Percentiles rank a stretch among this genome's conserved stretches.
phyloP scores from a whole-genome alignment of 2,888 invertebrate genomes.

The Mythimna lalbum region DNA sequence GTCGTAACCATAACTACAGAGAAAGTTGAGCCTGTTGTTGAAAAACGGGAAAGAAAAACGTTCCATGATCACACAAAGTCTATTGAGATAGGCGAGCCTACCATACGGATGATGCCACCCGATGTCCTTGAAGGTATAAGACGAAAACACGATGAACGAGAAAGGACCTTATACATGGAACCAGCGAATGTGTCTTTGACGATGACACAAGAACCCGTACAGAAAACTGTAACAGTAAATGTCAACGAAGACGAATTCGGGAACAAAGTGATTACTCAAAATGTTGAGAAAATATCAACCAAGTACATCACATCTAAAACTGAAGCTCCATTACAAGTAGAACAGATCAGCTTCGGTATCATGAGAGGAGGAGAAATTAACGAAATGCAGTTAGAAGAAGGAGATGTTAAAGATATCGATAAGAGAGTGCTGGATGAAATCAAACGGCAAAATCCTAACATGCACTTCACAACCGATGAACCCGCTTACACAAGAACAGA shows the following conservation, averaged over 20 bases:
- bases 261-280: slow-evolving; percentile 88
- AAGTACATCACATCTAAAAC: slow-evolving; percentile 83
- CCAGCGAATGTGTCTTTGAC: slow-evolving; percentile 85
- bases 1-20: slow-evolving; percentile 87
- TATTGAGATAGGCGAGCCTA: slow-evolving; percentile 87
- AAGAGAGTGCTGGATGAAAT: slow-evolving; percentile 85
- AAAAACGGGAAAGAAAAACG: slow-evolving; percentile 80
- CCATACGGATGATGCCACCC: slow-evolving; percentile 82
- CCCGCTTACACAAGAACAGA: slow-evolving; percentile 87
- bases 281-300: slow-evolving; percentile 85
- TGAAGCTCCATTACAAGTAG: slow-evolving; percentile 87
- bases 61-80: slow-evolving; percentile 82
- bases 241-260: slow-evolving; percentile 88
- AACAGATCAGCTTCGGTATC: slow-evolving; percentile 87
- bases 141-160: slow-evolving; percentile 79
- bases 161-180: slow-evolving; percentile 86
- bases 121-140: slow-evolving; percentile 87
- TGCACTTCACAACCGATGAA: slow-evolving; percentile 86
- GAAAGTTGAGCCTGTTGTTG: slow-evolving; percentile 78
- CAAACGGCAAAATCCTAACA: slow-evolving; percentile 85
- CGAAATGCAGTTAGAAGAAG: slow-evolving; percentile 84
- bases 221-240: slow-evolving; percentile 88
- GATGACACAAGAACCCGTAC: slow-evolving; percentile 87
- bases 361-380: slow-evolving; percentile 82
- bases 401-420: slow-evolving; percentile 84